These are phyloP conservation scores for Corella eumyota DNA, from an alignment of 23 tunicate genomes.

Conservation along the genomic window DNA sequence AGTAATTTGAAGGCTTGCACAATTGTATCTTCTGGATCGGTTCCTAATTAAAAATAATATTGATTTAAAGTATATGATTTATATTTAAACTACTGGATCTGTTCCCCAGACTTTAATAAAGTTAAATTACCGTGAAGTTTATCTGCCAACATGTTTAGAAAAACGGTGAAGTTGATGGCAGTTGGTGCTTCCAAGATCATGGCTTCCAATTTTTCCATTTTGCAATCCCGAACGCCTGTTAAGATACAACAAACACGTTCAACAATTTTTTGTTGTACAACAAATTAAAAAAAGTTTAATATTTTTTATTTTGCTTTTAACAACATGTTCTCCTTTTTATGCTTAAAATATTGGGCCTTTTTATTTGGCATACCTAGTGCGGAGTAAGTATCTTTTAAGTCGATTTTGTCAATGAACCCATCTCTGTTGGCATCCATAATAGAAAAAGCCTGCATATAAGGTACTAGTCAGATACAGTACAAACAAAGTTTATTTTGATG, in stretches of 20 bases:
- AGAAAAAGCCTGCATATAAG: constrained; percentile 21
- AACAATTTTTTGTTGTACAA: too few species aligned
- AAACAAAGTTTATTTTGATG: too few species aligned
- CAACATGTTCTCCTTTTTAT: too few species aligned
- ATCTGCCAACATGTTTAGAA: constrained; percentile 91
- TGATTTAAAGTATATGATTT: too few species aligned
- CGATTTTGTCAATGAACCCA: constrained; percentile 63
- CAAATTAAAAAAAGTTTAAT: too few species aligned
- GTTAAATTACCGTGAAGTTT: constrained; percentile 63
- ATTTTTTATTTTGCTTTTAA: too few species aligned
- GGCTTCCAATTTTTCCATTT: constrained; percentile 84
- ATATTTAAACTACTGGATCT: too few species aligned
- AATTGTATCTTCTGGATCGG: constrained; percentile 91
- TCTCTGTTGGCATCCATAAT: constrained; percentile 56
- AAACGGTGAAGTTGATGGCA: constrained; percentile 94
- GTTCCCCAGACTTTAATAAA: too few species aligned
- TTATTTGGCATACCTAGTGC: constrained; percentile 27
- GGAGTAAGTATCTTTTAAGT: constrained; percentile 41
- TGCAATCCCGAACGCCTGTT: constrained; percentile 66
- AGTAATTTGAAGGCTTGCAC: constrained; percentile 93
- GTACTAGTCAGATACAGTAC: too few species aligned
- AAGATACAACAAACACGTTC: too few species aligned
- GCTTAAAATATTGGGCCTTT: too few species aligned
- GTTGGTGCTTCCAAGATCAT: constrained; percentile 86
- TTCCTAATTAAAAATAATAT: constrained; percentile 21